Base-by-base conservation (phyloP, 35 echinoderm and acorn worm genomes). In the Diadema setosum region DNA sequence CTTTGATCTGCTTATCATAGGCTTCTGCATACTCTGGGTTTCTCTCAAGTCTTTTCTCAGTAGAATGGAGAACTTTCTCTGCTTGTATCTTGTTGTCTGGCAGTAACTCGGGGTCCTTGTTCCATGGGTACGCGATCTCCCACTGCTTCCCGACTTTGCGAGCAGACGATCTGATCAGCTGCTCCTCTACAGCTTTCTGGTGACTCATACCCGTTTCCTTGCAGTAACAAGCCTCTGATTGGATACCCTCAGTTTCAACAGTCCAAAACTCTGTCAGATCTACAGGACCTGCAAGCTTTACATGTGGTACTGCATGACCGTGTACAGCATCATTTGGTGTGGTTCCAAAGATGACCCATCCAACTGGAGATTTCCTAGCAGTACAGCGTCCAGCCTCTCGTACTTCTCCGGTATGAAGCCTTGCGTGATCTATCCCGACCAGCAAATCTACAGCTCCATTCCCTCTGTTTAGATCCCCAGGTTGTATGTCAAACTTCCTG, bases 91-190 rank as follows among this genome's bases (percentile, higher is more conserved):
- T 82, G 73, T 91, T 95, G 41, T 95, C 61, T 15, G 93, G 88
- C 0, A 95, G 88, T 37, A 64, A 56, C 20, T 82, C 50, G 15
- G 93, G 48, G 87, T 91, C 74, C 70, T 85, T 91, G 25, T 59
- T 33, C 93, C 70, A 95, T 24, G 93, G 93, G 58, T 95, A 95
- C 20, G 88, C 83, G 11, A 95, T 81, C 30, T 58, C 25, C 87
- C 93, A 94, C 56, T 90, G 93, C 34, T 86, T 94, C 55, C 88
- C 88, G 33, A 85, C 48, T 25, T 85, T 90, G 3, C 35, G 65
- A 49, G 82, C 61, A 30, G 82, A 86, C 42, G 65, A 70, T 16
- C 86, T 94, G 14, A 94, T 70, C 58, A 83, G 86, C 26, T 85
- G 42, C 48, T 95, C 83, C 21, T 95, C 52, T 40, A 7, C 16